Conservation (phyloP, 2,888 invertebrate species). For the Diarsia mendica region DNA sequence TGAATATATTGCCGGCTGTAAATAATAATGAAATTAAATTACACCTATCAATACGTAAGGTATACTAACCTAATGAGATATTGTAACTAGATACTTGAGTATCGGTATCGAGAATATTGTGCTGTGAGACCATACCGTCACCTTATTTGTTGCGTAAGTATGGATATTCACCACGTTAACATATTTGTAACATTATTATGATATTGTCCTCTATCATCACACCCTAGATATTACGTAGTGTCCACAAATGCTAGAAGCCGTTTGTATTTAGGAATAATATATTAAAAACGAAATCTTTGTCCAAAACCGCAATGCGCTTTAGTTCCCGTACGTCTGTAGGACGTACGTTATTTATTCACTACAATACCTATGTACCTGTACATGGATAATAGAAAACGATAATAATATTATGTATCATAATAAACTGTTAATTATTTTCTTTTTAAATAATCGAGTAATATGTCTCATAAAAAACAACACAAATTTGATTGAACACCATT, state of each 20-base stretch:
- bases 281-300: slow-evolving; percentile 50
- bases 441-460: slow-evolving; percentile 14
- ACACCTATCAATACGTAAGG: slow-evolving; percentile 79
- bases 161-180: slow-evolving; percentile 64
- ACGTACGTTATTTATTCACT: slow-evolving; percentile 33
- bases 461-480: slow-evolving; percentile 42
- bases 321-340: slow-evolving; percentile 33
- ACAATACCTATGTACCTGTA: slow-evolving; percentile 33
- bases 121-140: slow-evolving; percentile 80
- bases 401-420: background rate
- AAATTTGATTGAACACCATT: slow-evolving; percentile 70
- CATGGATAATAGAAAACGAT: slow-evolving; percentile 13
- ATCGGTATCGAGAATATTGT: slow-evolving; percentile 73
- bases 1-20: slow-evolving; percentile 72
- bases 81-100: slow-evolving; percentile 63
- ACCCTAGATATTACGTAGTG: slow-evolving; percentile 62
- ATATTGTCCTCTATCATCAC: slow-evolving; percentile 66
- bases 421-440: slow-evolving; percentile 12
- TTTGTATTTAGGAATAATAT: slow-evolving; percentile 58
- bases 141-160: slow-evolving; percentile 73
- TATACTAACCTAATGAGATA: slow-evolving; percentile 66
- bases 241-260: slow-evolving; percentile 65
- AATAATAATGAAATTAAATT: slow-evolving; percentile 71
- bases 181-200: slow-evolving; percentile 63
- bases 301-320: slow-evolving; percentile 56